phyloP scores from a whole-genome alignment of 2,888 invertebrate species.

The Drepanosiphum platanoidis region DNA sequence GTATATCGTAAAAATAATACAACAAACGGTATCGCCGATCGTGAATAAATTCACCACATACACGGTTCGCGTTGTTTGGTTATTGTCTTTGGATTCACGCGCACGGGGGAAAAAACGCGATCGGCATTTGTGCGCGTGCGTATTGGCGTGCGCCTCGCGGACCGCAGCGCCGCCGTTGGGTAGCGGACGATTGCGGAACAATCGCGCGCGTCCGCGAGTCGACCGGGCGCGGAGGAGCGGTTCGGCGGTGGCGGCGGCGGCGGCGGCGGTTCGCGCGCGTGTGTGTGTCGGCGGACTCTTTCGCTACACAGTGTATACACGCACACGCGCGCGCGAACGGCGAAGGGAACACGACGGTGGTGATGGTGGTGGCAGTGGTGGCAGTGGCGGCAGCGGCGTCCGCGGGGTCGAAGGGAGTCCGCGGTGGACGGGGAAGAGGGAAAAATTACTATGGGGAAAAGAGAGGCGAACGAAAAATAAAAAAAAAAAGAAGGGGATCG shows the following conservation, averaged over 20 bases:
- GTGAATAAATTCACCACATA: background rate
- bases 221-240: background rate
- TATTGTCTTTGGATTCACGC: conserved; percentile 57
- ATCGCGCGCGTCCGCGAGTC: conserved; percentile 32
- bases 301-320: background rate
- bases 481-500: conserved; percentile 36
- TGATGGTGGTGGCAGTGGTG: background rate
- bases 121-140: conserved; percentile 61
- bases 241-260: background rate
- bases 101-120: conserved; percentile 57
- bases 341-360: conserved; percentile 13
- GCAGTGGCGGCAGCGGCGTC: background rate
- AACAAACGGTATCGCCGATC: background rate
- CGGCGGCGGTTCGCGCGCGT: background rate
- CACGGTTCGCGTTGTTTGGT: conserved; percentile 58
- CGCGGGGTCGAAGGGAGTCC: conserved; percentile 1
- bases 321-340: background rate
- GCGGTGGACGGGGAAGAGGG: conserved; percentile 10
- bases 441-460: conserved; percentile 39
- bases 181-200: conserved; percentile 33
- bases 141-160: conserved; percentile 9
- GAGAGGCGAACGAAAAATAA: conserved; percentile 20
- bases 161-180: conserved; percentile 39
- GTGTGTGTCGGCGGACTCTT: conserved; percentile 1
- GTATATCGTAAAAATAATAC: background rate